phyloP scores from a whole-genome alignment of 2,888 invertebrate species.

The Chouioia cunea region DNA sequence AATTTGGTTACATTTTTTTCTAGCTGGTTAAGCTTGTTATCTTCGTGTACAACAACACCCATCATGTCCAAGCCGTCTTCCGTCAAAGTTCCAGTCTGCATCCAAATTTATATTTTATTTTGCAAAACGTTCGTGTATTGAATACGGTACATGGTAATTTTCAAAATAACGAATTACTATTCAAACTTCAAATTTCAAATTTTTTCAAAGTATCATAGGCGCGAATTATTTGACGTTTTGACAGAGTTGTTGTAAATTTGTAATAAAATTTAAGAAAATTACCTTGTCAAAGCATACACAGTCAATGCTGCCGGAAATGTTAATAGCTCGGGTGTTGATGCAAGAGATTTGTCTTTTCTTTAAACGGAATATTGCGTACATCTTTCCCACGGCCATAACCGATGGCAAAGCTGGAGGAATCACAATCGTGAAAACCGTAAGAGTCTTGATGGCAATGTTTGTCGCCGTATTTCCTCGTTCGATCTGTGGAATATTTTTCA shows the following conservation, averaged over 20 bases:
- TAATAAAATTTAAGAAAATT: slow-evolving; percentile 46
- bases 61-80: slow-evolving; percentile 90
- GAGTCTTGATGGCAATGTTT: slow-evolving; percentile 79
- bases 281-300: slow-evolving; percentile 93
- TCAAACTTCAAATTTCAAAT: too few species aligned
- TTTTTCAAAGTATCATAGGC: too few species aligned
- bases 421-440: slow-evolving; percentile 93
- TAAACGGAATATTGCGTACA: slow-evolving; percentile 81
- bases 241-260: too few species aligned
- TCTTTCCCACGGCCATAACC: slow-evolving; percentile 86
- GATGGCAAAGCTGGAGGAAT: slow-evolving; percentile 94
- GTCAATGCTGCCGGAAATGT: slow-evolving; percentile 84
- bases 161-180: too few species aligned
- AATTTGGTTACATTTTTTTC: slow-evolving; percentile 71
- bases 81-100: slow-evolving; percentile 88
- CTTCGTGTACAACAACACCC: slow-evolving; percentile 78
- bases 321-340: slow-evolving; percentile 83
- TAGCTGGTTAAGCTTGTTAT: slow-evolving; percentile 71
- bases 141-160: too few species aligned
- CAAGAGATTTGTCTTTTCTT: slow-evolving; percentile 80
- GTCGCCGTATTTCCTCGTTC: slow-evolving; percentile 67
- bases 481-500: slow-evolving; percentile 65
- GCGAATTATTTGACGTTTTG: too few species aligned
- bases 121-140: too few species aligned
- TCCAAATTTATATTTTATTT: slow-evolving; percentile 14